phyloP scores from a whole-genome alignment of 2,888 invertebrate species.

The Odontothrips loti region DNA sequence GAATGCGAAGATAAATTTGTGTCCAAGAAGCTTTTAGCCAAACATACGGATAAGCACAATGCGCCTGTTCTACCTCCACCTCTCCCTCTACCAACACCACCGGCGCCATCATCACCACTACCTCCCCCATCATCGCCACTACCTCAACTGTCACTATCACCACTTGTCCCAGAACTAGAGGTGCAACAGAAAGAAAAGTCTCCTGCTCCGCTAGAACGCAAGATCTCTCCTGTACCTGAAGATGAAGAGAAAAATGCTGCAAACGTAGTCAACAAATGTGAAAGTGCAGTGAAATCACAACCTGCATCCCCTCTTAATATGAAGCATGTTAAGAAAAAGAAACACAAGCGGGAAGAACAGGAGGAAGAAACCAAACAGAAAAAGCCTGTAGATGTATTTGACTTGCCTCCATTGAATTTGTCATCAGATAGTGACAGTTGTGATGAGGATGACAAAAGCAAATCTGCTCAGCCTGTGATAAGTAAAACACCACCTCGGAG shows the following conservation, averaged over 20 bases:
- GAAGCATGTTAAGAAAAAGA: conserved; percentile 35
- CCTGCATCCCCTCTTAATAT: not conserved
- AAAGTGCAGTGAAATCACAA: not conserved
- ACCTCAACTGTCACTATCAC: conserved; percentile 36
- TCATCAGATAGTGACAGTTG: conserved; percentile 73
- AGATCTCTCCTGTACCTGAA: conserved; percentile 31
- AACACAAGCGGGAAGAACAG: conserved; percentile 47
- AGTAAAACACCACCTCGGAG: conserved; percentile 31
- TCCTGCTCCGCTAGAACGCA: conserved; percentile 14
- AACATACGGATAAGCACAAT: conserved; percentile 64
- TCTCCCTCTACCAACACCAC: not conserved
- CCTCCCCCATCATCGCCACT: conserved; percentile 31
- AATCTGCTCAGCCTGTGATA: conserved; percentile 20
- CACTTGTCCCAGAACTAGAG: conserved; percentile 45
- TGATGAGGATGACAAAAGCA: conserved; percentile 50
- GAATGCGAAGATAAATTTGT: conserved; percentile 76
- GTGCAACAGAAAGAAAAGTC: conserved; percentile 36
- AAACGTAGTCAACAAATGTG: conserved; percentile 34
- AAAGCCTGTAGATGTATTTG: conserved; percentile 59
- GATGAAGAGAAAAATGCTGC: conserved; percentile 33
- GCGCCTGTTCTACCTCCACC: conserved; percentile 37
- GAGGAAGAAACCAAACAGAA: conserved; percentile 49
- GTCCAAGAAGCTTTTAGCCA: conserved; percentile 69
- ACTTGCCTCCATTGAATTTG: conserved; percentile 75
- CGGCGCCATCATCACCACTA: not conserved